Conservation (phyloP, 2,888 invertebrate species). For the Panzeria rudis region DNA sequence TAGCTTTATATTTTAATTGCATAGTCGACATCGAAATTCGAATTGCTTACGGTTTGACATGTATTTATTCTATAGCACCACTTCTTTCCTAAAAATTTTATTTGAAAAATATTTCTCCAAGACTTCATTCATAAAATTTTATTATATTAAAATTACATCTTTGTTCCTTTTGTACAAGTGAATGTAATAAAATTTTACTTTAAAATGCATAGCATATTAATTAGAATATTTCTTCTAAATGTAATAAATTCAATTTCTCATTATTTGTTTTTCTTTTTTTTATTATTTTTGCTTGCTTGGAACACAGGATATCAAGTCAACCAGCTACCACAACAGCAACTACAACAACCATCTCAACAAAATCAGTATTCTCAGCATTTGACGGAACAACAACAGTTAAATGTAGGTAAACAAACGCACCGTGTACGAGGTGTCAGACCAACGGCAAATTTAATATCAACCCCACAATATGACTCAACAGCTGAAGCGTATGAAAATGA, state of each 20-base stretch:
- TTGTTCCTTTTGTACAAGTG: not conserved
- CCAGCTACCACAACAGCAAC: conserved; percentile 71
- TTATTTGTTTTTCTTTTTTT: conserved; percentile 1
- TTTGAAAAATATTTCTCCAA: no score
- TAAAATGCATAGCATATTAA: conserved; percentile 1
- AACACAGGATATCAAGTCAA: conserved; percentile 55
- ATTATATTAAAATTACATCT: no score
- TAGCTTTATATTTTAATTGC: no score
- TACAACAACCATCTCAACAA: conserved; percentile 72
- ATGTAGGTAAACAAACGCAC: conserved; percentile 63
- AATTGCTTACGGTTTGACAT: no score
- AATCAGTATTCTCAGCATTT: conserved; percentile 64
- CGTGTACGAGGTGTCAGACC: conserved; percentile 69
- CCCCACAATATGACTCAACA: conserved; percentile 47
- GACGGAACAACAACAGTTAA: conserved; percentile 70
- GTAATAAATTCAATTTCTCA: conserved; percentile 42
- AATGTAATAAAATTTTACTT: not conserved
- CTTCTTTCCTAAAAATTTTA: no score
- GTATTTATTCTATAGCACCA: no score
- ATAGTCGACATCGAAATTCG: no score
- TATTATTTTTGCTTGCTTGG: conserved; percentile 15
- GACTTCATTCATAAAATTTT: no score
- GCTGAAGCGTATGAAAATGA: conserved; percentile 47
- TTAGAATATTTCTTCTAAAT: conserved; percentile 39
- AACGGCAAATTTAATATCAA: conserved; percentile 61